Evolutionary conservation across 2,113 vertebrate species (phyloP).

Genomic region (Bos indicus): DNA sequence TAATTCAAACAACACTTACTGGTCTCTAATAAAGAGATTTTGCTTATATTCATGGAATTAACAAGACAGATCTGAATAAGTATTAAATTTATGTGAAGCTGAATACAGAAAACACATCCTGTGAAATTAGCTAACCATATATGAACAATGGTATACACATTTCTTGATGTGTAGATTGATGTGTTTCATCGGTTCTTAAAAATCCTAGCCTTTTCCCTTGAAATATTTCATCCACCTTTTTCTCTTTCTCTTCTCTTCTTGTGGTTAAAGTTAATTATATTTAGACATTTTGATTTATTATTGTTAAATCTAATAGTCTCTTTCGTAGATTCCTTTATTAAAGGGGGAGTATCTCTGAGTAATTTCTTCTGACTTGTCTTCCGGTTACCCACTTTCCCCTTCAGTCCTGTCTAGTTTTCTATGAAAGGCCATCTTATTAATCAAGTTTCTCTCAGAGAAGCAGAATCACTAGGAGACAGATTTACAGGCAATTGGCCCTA

Average conservation of each 20-base stretch:
- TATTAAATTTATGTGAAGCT: neutral
- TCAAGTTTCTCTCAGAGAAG: neutral
- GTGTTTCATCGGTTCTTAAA: neutral
- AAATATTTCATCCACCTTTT: neutral
- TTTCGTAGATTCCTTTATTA: neutral
- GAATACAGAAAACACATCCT: conserved; percentile 30
- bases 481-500: neutral
- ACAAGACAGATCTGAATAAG: neutral
- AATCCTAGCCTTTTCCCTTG: neutral
- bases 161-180: neutral
- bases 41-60: neutral
- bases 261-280: neutral
- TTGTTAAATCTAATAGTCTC: neutral
- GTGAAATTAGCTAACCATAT: neutral
- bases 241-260: neutral
- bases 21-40: neutral
- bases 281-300: neutral
- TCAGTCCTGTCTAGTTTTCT: neutral
- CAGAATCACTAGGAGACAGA: neutral
- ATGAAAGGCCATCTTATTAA: neutral
- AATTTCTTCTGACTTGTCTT: neutral
- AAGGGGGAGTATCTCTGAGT: neutral
- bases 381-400: neutral
- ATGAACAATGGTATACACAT: neutral
- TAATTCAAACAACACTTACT: neutral